Conservation (phyloP, 2,888 invertebrate genomes). For the Aplocera efformata region DNA sequence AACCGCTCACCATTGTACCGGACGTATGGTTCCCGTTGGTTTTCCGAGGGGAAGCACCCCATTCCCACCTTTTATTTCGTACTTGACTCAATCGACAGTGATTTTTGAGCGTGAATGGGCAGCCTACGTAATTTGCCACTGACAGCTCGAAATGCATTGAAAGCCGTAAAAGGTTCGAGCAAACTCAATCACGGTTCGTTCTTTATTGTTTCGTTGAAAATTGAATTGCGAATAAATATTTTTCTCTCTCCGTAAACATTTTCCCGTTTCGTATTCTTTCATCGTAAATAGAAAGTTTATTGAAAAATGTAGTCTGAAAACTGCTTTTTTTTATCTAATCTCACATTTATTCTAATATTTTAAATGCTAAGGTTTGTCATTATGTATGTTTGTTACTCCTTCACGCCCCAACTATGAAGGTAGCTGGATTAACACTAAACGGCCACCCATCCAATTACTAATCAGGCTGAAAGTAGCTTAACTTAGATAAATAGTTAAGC, state of each 20-base stretch:
- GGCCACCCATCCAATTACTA: too few relatives aligned
- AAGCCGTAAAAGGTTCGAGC: slow-evolving; percentile 71
- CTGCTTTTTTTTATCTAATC: slow-evolving; percentile 19
- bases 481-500: too few relatives aligned
- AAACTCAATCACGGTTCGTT: slow-evolving; percentile 64
- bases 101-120: slow-evolving; percentile 78
- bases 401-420: too few relatives aligned
- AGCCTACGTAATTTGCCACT: slow-evolving; percentile 72
- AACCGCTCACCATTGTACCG: slow-evolving; percentile 74
- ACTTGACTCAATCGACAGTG: slow-evolving; percentile 76
- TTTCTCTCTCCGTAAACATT: background rate
- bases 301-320: too few relatives aligned
- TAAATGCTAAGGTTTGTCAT: too few relatives aligned
- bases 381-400: too few relatives aligned
- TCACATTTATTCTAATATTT: too few relatives aligned
- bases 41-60: slow-evolving; percentile 61
- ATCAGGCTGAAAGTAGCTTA: too few relatives aligned
- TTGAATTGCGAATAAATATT: slow-evolving; percentile 21
- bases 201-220: slow-evolving; percentile 41
- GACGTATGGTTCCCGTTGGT: slow-evolving; percentile 74
- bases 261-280: slow-evolving; percentile 5
- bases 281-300: too few relatives aligned
- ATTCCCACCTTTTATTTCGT: slow-evolving; percentile 76
- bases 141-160: slow-evolving; percentile 75
- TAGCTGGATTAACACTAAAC: too few relatives aligned